Evolutionary conservation across 2,888 invertebrate species (phyloP).

Genomic region (Melanostoma scalare): DNA sequence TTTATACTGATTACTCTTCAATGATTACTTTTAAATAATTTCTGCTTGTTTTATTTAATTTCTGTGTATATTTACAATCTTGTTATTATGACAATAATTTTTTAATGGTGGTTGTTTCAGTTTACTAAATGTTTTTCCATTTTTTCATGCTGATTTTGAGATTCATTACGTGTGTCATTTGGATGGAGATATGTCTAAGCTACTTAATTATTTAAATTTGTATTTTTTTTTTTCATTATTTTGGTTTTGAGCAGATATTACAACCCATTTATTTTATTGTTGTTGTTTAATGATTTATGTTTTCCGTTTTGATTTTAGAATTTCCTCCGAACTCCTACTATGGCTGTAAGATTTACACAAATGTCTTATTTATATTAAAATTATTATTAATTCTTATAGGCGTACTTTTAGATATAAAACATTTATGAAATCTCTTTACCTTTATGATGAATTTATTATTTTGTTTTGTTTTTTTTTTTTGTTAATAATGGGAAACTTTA

Average conservation of each 20-base stretch:
- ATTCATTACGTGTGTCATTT: slow-evolving; percentile 46
- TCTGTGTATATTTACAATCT: slow-evolving; percentile 26
- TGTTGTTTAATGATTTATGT: slow-evolving; percentile 1
- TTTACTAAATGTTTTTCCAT: slow-evolving; percentile 22
- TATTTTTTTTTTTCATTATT: slow-evolving; percentile 19
- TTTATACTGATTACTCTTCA: not conserved
- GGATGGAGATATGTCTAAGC: slow-evolving; percentile 71
- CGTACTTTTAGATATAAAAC: not conserved
- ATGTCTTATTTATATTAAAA: too few species aligned
- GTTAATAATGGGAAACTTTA: slow-evolving; percentile 45
- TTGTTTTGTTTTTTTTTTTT: slow-evolving; percentile 16
- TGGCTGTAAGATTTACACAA: too few species aligned
- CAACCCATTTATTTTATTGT: slow-evolving; percentile 41
- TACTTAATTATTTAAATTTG: slow-evolving; percentile 46
- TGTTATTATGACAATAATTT: not conserved
- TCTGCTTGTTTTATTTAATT: not conserved
- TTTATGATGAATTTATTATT: not conserved
- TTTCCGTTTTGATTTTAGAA: slow-evolving; percentile 4
- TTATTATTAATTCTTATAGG: too few species aligned
- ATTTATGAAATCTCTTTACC: slow-evolving; percentile 2
- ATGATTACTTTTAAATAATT: too few species aligned
- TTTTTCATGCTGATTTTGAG: slow-evolving; percentile 26
- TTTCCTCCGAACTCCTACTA: too few species aligned
- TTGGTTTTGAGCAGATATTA: slow-evolving; percentile 37
- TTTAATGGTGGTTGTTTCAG: slow-evolving; percentile 24